Conservation (phyloP, 2,797 vertebrate genomes). For the Typhlichthys eigenmanni region DNA sequence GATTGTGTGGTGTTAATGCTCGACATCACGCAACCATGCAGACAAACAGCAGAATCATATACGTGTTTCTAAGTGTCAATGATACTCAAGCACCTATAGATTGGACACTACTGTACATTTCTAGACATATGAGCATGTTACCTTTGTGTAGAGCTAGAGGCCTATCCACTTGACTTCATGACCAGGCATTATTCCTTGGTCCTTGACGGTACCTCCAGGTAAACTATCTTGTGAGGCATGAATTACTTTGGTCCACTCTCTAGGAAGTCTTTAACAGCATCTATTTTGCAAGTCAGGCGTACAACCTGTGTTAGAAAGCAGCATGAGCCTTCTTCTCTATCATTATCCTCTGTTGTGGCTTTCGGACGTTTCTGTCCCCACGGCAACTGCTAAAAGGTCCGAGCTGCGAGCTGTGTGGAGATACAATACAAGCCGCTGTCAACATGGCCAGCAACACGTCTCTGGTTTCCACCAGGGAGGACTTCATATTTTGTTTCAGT, state of each 20-base stretch:
- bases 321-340: conserved; percentile 6
- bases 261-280: not conserved
- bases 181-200: conserved; percentile 8
- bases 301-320: not conserved
- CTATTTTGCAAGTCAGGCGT: not conserved
- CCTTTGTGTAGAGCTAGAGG: conserved; percentile 31
- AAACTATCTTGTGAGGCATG: conserved; percentile 19
- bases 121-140: conserved; percentile 17
- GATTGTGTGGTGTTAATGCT: no score
- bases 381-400: conserved; percentile 15
- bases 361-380: conserved; percentile 7
- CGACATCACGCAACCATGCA: not conserved
- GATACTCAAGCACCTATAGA: not conserved
- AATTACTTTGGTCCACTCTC: not conserved
- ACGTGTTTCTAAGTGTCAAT: not conserved
- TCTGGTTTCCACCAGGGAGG: not conserved
- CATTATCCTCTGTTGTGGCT: conserved; percentile 10
- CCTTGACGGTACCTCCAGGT: conserved; percentile 6
- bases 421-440: not conserved
- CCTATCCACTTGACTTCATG: conserved; percentile 12
- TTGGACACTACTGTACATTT: not conserved
- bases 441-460: not conserved
- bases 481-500: not conserved
- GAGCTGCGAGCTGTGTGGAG: not conserved
- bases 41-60: not conserved